phyloP scores from a whole-genome alignment of 2,113 vertebrate species.

The Oenanthe oenanthe region DNA sequence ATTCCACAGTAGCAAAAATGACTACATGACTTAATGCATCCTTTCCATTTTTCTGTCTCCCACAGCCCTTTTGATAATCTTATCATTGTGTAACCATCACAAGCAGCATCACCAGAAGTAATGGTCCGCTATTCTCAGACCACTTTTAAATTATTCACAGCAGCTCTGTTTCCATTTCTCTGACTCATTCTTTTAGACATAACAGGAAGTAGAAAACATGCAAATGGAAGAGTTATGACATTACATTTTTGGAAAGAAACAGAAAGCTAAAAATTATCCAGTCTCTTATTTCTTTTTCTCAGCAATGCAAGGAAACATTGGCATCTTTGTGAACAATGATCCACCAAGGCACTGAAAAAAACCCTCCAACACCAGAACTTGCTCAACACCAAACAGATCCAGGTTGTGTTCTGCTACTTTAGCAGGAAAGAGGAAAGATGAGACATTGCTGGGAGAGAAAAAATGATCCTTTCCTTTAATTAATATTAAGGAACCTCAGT shows the following conservation, averaged over 20 bases:
- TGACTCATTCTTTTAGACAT: conserved; percentile 38
- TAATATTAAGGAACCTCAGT: neutral
- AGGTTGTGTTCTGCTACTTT: neutral
- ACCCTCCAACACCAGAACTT: neutral
- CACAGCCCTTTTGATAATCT: conserved; percentile 42
- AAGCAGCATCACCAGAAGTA: conserved; percentile 44
- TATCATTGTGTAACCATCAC: conserved; percentile 49
- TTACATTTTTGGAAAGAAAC: conserved; percentile 33
- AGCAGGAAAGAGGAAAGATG: neutral
- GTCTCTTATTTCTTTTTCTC: conserved; percentile 12
- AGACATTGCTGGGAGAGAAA: neutral
- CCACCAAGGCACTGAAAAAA: neutral
- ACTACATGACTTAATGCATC: conserved; percentile 33
- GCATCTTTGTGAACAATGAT: neutral
- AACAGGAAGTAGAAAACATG: conserved; percentile 36
- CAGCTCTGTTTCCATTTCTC: conserved; percentile 42
- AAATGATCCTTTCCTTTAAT: neutral
- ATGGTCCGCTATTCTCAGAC: conserved; percentile 58
- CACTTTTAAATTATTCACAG: conserved; percentile 66
- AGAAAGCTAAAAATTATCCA: conserved; percentile 35
- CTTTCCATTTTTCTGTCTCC: conserved; percentile 47
- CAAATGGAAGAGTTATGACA: conserved; percentile 36
- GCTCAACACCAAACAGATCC: neutral
- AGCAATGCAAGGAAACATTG: neutral
- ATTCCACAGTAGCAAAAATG: conserved; percentile 16